These are phyloP conservation scores for Schizothorax lantsangensis DNA, from an alignment of 2,797 vertebrate genomes.

Conservation along the genomic window DNA sequence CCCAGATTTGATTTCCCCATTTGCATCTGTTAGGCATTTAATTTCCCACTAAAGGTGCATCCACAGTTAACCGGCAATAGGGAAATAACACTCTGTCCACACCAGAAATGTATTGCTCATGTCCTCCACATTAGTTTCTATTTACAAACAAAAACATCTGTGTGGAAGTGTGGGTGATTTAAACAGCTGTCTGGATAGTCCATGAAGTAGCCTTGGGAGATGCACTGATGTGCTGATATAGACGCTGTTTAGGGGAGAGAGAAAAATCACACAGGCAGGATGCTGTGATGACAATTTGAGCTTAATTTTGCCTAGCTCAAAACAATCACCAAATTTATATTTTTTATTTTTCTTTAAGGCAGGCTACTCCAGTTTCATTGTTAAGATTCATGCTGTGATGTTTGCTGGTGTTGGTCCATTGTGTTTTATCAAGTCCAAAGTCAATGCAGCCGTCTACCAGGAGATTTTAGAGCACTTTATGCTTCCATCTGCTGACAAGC, in stretches of 20 bases:
- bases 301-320: too few relatives aligned
- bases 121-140: conserved; percentile 41
- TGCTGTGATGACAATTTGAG: background rate
- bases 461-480: too few relatives aligned
- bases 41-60: background rate
- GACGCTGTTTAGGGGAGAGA: conserved; percentile 20
- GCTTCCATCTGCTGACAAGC: too few relatives aligned
- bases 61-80: background rate
- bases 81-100: conserved; percentile 35
- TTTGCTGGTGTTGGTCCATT: too few relatives aligned
- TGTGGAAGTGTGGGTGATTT: conserved; percentile 43
- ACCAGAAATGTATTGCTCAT: conserved; percentile 41
- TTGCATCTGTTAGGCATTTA: background rate
- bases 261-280: conserved; percentile 21
- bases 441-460: too few relatives aligned
- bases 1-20: conserved; percentile 13
- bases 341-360: background rate
- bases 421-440: too few relatives aligned
- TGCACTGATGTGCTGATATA: conserved; percentile 41
- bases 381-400: background rate
- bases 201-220: conserved; percentile 28
- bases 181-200: conserved; percentile 50
- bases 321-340: background rate
- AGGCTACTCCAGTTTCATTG: background rate
- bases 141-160: conserved; percentile 52